These are phyloP conservation scores for Prunella fulvescens DNA, from an alignment of 2,113 vertebrate species.

Conservation along the genomic window DNA sequence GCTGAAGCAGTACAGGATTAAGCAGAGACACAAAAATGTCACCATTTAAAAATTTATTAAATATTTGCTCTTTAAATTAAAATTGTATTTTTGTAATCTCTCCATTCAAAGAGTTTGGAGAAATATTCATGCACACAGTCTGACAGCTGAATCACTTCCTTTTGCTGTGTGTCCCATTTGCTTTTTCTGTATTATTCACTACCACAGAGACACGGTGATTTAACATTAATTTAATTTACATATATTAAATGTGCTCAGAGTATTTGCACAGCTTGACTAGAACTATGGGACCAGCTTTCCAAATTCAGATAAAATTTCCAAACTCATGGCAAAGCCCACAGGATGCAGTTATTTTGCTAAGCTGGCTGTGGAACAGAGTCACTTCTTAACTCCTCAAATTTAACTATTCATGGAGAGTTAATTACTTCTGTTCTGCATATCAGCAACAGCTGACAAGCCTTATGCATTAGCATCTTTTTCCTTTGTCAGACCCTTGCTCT, in stretches of 20 bases:
- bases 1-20: neutral
- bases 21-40: neutral
- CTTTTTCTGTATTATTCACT: slow-evolving; percentile 30
- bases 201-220: neutral
- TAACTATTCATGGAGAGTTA: neutral
- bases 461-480: neutral
- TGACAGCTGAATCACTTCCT: slow-evolving; percentile 6
- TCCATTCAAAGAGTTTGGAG: neutral
- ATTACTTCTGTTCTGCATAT: neutral
- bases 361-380: neutral
- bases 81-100: neutral
- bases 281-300: neutral
- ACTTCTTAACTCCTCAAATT: neutral
- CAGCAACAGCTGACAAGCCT: neutral
- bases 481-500: neutral
- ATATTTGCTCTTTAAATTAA: neutral
- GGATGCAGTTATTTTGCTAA: neutral
- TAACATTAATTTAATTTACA: slow-evolving; percentile 60
- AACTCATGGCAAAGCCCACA: neutral
- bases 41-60: neutral
- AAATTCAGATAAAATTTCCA: neutral
- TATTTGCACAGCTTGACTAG: slow-evolving; percentile 23
- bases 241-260: slow-evolving; percentile 15
- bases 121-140: neutral
- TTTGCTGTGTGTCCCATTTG: neutral